Base-by-base conservation (phyloP, 2,113 vertebrate genomes). In the Ceyx cyanopectus region DNA sequence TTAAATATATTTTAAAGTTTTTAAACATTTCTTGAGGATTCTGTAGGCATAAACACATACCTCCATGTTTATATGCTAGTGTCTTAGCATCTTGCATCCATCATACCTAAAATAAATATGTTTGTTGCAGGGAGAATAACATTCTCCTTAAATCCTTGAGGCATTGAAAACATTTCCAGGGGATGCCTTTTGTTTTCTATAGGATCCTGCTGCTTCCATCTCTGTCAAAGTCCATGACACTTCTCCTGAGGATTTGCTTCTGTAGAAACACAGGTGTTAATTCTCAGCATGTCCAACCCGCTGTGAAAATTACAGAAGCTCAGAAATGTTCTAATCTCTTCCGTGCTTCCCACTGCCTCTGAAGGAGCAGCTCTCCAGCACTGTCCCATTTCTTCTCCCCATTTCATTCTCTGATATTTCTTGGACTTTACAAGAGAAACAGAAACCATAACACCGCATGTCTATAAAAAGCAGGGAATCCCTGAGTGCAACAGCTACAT, bases 221-320 rank as follows among this genome's bases (percentile, higher is more conserved):
- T 92, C 79, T 89, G 27, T 89, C 67, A 22, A 93, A 85, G 80
- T 41, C 80, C 83, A 34, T 82, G 87, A 84, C 74, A 73, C 60
- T 74, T 87, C 85, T 96, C 78, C 84, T 63, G 85, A 95, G 87
- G 73, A 85, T 91, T 92, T 77, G 15, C 53, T 87, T 74, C 74
- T 87, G 65, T 60, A 87, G 82, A 85, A 90, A 51, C 79, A 91
- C 54, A 70, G 87, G 90, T 92, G 90, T 58, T 94, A 80, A 89
- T 90, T 94, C 92, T 95, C 76, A 91, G 68, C 67, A 34, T 70
- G 85, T 94, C 92, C 79, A 85, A 54, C 89, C 89, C 1, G 41
- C 94, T 94, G 94, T 91, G 93, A 94, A 95, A 92, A 95, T 80
- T 79, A 82, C 78, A 82, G 74, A 92, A 89, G 81, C 67, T 66